Percentiles rank a stretch among this genome's conserved stretches.
Evolutionary conservation across 2,797 vertebrate species (phyloP).

Genomic region (Acanthiza pusilla): DNA sequence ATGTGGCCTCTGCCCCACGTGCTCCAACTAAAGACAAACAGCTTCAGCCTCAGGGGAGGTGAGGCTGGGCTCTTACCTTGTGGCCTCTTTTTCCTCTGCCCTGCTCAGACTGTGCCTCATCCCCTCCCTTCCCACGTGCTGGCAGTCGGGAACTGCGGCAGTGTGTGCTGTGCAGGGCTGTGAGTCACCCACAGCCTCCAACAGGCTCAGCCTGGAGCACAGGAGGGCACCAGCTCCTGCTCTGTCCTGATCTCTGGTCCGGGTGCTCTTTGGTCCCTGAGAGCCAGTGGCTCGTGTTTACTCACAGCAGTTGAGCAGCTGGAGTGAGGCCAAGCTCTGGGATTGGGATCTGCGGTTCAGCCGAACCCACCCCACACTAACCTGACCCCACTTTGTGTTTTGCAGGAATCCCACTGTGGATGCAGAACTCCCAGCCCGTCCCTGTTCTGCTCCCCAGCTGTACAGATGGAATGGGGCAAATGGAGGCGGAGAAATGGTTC

Average conservation of each 20-base stretch:
- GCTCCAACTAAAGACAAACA: neutral
- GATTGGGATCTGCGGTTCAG: rapidly evolving
- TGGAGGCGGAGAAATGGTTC: neutral
- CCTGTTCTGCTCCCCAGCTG: neutral
- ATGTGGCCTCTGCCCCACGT: neutral
- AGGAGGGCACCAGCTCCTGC: neutral
- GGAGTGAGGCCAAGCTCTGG: neutral
- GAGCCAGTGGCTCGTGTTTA: neutral
- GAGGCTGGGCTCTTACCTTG: neutral
- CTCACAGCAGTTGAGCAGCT: neutral
- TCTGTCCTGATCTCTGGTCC: neutral
- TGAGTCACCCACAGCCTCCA: neutral
- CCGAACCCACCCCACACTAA: rapidly evolving
- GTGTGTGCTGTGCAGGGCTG: neutral
- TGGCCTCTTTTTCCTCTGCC: neutral
- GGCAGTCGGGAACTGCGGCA: neutral
- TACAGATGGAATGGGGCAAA: neutral
- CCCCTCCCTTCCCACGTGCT: neutral
- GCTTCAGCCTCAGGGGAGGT: neutral
- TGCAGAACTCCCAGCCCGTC: neutral
- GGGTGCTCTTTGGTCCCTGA: neutral
- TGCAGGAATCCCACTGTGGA: slow-evolving; percentile 7
- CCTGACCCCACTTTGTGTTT: neutral
- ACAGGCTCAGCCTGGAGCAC: neutral
- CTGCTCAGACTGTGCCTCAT: neutral